phyloP scores from a whole-genome alignment of 2,888 invertebrate species.

The Scaptomyza reducta region DNA sequence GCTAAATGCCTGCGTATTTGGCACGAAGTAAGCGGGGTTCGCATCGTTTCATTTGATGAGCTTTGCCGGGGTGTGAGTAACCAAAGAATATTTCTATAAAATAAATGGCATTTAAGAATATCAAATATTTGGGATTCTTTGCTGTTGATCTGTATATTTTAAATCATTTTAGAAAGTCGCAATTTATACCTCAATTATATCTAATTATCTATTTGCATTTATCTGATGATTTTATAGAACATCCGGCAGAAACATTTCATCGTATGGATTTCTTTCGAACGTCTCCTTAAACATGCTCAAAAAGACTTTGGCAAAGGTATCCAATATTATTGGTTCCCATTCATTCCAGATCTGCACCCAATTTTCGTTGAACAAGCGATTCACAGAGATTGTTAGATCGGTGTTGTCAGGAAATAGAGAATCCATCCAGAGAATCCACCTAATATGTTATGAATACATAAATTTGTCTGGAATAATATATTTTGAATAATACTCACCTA shows the following conservation, averaged over 20 bases:
- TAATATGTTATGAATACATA: constrained; percentile 9
- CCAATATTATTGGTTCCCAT: constrained; percentile 41
- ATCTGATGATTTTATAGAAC: not conserved
- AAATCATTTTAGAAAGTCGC: not conserved
- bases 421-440: constrained; percentile 58
- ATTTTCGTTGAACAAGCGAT: constrained; percentile 49
- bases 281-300: constrained; percentile 31
- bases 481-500: constrained; percentile 39
- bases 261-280: constrained; percentile 51
- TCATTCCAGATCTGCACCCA: constrained; percentile 66
- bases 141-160: too few relatives aligned
- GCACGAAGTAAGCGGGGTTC: constrained; percentile 20
- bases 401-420: constrained; percentile 49
- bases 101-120: not conserved
- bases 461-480: too few relatives aligned
- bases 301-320: constrained; percentile 48
- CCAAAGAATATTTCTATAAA: not conserved
- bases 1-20: constrained; percentile 82
- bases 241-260: constrained; percentile 57
- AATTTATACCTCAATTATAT: too few relatives aligned
- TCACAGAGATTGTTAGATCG: constrained; percentile 50
- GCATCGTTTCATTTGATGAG: constrained; percentile 70
- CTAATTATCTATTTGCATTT: not conserved
- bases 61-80: constrained; percentile 15
- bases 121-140: not conserved